Evolutionary conservation across 2,113 vertebrate species (phyloP).

Genomic region (Chauna torquata): DNA sequence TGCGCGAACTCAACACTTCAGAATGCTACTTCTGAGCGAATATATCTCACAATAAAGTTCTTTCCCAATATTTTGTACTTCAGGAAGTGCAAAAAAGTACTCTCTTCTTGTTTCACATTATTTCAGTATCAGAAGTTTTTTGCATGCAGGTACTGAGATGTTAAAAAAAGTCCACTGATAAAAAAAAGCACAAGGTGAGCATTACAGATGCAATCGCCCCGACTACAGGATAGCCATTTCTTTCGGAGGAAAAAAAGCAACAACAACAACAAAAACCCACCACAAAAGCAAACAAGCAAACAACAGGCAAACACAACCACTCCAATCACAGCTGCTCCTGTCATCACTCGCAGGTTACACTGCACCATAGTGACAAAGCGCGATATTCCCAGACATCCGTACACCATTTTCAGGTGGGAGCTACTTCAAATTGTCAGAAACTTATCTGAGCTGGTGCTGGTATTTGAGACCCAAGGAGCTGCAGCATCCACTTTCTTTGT

Average conservation of each 20-base stretch:
- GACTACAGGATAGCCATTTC: too few relatives aligned
- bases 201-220: neutral
- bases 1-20: slow-evolving; percentile 37
- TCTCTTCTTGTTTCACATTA: neutral
- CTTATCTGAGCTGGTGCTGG: neutral
- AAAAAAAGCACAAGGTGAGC: neutral
- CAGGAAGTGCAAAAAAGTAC: neutral
- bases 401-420: neutral
- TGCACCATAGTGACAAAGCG: neutral
- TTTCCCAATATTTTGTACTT: slow-evolving; percentile 37
- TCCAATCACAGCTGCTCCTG: neutral
- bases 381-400: neutral
- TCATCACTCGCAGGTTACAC: neutral
- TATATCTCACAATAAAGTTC: slow-evolving; percentile 4
- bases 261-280: too few relatives aligned
- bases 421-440: neutral
- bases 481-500: neutral
- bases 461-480: neutral
- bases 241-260: too few relatives aligned
- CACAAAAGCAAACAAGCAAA: neutral
- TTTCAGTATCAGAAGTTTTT: neutral
- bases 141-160: neutral
- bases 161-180: neutral
- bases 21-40: slow-evolving; percentile 28
- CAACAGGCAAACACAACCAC: neutral